Evolutionary conservation across 2,888 invertebrate species (phyloP), one percentile per base, ranked within the genome.

Genomic region (Coelinius sp.): DNA sequence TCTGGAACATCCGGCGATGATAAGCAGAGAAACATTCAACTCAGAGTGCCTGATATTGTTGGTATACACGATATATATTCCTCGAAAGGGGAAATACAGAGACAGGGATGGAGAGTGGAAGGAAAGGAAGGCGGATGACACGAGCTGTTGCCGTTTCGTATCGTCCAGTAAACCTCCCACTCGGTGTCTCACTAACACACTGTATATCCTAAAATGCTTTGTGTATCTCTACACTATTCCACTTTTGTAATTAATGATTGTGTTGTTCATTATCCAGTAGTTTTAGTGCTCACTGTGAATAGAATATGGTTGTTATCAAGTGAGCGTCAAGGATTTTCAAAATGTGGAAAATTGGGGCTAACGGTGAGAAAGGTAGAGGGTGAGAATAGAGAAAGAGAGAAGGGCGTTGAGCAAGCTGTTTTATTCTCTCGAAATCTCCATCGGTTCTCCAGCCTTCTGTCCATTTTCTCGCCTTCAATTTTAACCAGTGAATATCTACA

Each of bases 241-340:
- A 79, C 77, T 77, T 73, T 74, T 71, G 73, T 77, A 82, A 82
- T 83, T 83, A 82, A 82, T 78, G 79, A 78, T 78, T 79, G 74
- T 64, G 74, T 64, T 72, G 71, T 63, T 66, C 75, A 77, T 76
- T 77, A 73, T 75, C 35, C 31, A 59, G 59, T 31, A 14, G 17
- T 59, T 59, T 35, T 31, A 7, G 20, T 17, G 14, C 20, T 8
- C n/a, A 17, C 31, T 31, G 14, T 6, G 20, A 27, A 20, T 59
- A 7, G 27, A 49, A 20, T 2, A 22, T 49, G 17, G 35, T 17
- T 27, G 20, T 59, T 35, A 20, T 31, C 17, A 31, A 20, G 20
- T 49, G 20, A n/a, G 14, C 35, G 35, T 35, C 35, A 35, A 35
- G 35, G 7, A 10, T 8, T 7, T 3, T 35, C 35, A 35, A 35